Base-by-base conservation (phyloP, 2,113 vertebrate genomes). In the Oenanthe melanoleuca region DNA sequence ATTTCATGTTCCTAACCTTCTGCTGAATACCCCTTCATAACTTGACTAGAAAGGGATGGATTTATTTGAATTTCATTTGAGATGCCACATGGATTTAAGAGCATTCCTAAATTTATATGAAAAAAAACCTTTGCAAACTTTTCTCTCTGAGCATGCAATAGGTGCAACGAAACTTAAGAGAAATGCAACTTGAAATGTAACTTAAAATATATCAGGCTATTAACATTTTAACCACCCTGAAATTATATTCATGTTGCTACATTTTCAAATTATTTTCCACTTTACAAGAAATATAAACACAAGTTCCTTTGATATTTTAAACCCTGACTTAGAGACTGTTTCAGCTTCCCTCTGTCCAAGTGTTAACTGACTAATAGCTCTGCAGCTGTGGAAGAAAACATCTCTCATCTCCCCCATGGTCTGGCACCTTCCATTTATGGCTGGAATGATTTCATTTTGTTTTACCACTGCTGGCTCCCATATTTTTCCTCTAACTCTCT, bases 301-400 rank as follows among this genome's bases (percentile, higher is more conserved):
- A 72, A 56, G 47, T 72, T 90, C 49, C 90, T 95, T 70, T 91
- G 79, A 94, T 91, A 90, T 84, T 96, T 94, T 83, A 89, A 92
- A 77, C 70, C 66, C 57, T 0, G 3, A 86, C 64, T 92, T 65
- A 37, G 56, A 91, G 88, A 70, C 67, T 25, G 52, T 55, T 96
- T 92, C 88, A 95, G 90, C 40, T 53, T 95, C 88, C 33, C 88
- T 82, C 53, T 1, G 21, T 67, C 81, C 81, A 95, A 96, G 92
- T 95, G 93, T 85, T 95, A 96, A 97, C 88, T 96, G 96, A 96
- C 63, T 94, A 97, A 96, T 85, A 94, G 94, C 63, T 82, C 86
- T 44, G 92, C 92, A 92, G 96, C 95, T 96, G 91, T 87, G 88
- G 82, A 95, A 96, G 90, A 96, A 95, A 96, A 92, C 86, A 88